Base-by-base conservation (phyloP, 2,113 vertebrate species). In the Lepidothrix coronata region DNA sequence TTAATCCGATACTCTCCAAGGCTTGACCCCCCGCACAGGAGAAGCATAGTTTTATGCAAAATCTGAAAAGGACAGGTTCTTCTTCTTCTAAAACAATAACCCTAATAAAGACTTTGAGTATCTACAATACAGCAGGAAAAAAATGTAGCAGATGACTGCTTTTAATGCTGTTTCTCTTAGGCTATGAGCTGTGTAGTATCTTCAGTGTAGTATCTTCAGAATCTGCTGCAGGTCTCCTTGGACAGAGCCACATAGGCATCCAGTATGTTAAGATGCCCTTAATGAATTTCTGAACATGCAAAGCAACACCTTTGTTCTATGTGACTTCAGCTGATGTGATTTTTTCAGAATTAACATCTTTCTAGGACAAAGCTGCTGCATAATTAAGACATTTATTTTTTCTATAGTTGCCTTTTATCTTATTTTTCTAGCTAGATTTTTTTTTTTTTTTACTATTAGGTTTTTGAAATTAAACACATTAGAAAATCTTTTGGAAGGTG, bases 311-410 rank as follows among this genome's bases (percentile, higher is more conserved):
- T 76, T 61, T 35, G 4, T 65, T 72, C 55, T 25, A 35, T 8
- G 16, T 59, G n/a, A 48, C 46, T 92, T 68, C 71, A 95, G 18
- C 62, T 79, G 78, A 46, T 57, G 39, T 17, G 48, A 75, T 58
- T 82, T 92, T 85, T 85, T 79, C 72, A 43, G 62, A 75, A 33
- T 74, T 85, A 62, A 73, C 16, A 30, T 31, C 55, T 58, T 52
- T 52, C 49, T 52, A 52, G 91, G 58, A 78, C 54, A 94, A 92
- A 74, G 58, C 52, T 92, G 73, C 5, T n/a, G 65, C 92, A 28
- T 91, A 95, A 95, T 92, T 92, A 94, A 68, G 84, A 79, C 76
- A 92, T 82, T 72, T 76, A 33, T 77, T 92, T 96, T 93, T 82
- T 76, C 33, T 78, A 6, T 59, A 9, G 35, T 33, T 68, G 35